These are phyloP conservation scores for Xestoiulus laeticollis DNA, from an alignment of 2,888 invertebrate species.

Conservation along the genomic window DNA sequence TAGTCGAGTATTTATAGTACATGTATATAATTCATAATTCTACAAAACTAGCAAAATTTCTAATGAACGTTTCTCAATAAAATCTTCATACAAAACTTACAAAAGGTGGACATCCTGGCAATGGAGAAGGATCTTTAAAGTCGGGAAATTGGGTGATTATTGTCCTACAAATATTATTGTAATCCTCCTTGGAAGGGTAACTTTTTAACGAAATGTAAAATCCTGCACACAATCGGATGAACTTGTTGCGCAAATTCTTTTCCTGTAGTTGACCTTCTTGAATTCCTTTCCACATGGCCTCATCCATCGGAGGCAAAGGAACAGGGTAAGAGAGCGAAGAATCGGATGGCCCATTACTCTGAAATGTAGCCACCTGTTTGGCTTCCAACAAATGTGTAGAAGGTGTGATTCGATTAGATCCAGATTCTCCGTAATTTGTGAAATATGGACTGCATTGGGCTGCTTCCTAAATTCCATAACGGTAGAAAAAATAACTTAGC, in stretches of 20 bases:
- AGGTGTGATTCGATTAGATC: not conserved
- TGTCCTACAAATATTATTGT: constrained; percentile 51
- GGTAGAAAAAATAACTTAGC: not conserved
- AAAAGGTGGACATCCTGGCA: constrained; percentile 52
- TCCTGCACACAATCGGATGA: constrained; percentile 48
- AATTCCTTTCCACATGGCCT: constrained; percentile 43
- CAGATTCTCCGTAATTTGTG: not conserved
- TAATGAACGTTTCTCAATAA: not conserved
- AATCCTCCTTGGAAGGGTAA: constrained; percentile 53
- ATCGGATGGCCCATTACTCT: not conserved
- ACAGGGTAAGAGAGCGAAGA: constrained; percentile 30
- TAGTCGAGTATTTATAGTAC: no score
- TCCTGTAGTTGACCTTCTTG: constrained; percentile 51
- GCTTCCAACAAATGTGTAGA: not conserved
- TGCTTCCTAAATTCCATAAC: not conserved
- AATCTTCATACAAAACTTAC: constrained; percentile 49
- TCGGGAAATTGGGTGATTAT: constrained; percentile 52
- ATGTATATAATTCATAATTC: no score
- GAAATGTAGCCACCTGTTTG: not conserved
- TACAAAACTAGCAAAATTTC: not conserved
- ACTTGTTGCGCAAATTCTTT: constrained; percentile 32
- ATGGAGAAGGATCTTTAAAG: constrained; percentile 50
- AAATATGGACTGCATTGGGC: not conserved
- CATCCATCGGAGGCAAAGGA: constrained; percentile 52
- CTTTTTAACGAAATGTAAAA: constrained; percentile 52